phyloP scores from a whole-genome alignment of 2,113 vertebrate species.

The Solea solea region DNA sequence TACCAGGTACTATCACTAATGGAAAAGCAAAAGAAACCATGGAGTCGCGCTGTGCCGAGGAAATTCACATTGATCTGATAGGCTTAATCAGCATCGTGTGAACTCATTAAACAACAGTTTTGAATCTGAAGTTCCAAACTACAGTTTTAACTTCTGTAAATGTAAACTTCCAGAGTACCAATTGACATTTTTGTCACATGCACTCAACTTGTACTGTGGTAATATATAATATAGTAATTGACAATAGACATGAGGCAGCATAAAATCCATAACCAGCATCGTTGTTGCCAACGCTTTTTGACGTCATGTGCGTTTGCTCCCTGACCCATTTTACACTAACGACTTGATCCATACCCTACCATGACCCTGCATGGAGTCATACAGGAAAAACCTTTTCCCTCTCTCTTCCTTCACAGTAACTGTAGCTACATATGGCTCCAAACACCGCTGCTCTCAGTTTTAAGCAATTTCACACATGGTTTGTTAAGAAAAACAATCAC shows the following conservation, averaged over 20 bases:
- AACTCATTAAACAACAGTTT: no score
- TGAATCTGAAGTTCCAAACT: no score
- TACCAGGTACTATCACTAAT: no score
- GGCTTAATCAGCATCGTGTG: no score
- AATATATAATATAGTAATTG: no score
- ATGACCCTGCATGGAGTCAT: slow-evolving; percentile 1
- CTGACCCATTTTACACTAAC: slow-evolving; percentile 20
- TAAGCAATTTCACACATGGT: background rate
- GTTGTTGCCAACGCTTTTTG: no score
- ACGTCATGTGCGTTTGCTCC: background rate
- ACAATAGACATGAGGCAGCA: background rate
- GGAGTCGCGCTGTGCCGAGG: no score
- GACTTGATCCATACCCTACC: slow-evolving; percentile 29
- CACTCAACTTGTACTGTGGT: no score
- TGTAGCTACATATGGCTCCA: slow-evolving; percentile 2
- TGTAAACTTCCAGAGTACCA: background rate
- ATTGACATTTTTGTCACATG: background rate
- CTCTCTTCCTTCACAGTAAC: slow-evolving; percentile 1
- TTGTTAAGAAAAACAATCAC: background rate
- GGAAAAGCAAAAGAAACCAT: no score
- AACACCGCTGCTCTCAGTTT: background rate
- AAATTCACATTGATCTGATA: no score
- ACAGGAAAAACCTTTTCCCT: slow-evolving; percentile 9
- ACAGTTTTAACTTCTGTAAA: background rate
- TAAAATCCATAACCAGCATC: background rate